Conservation (phyloP, 2,113 vertebrate genomes). For the Cnemophilus loriae region DNA sequence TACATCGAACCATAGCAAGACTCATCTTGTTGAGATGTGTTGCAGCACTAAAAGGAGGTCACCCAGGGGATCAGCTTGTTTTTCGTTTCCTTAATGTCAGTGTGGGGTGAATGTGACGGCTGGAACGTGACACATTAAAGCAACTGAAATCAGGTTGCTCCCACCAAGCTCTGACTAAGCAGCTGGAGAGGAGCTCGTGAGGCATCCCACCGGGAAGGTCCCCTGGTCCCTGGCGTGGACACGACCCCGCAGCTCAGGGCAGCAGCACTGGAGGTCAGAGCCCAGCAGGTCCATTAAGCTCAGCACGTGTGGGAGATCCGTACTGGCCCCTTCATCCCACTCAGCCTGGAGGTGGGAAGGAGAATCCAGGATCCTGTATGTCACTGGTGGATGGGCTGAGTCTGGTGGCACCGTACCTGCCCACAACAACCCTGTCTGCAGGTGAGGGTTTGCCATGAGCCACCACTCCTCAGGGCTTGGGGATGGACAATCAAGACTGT, state of each 20-base stretch:
- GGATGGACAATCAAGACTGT: accelerated
- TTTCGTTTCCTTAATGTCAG: conserved; percentile 11
- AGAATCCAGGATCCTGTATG: accelerated
- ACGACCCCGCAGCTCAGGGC: accelerated
- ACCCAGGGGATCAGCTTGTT: neutral
- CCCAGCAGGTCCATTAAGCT: neutral
- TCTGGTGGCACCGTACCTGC: accelerated
- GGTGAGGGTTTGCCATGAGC: neutral
- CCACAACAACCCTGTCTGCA: neutral
- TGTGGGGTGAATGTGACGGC: neutral
- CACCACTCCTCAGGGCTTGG: neutral
- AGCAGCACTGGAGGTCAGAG: neutral
- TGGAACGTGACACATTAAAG: conserved; percentile 47
- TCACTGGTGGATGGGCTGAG: neutral
- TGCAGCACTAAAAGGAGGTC: conserved; percentile 5
- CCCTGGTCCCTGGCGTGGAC: neutral
- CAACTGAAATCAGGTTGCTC: conserved; percentile 18
- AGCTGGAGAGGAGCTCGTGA: neutral
- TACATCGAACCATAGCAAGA: neutral
- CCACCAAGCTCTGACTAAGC: conserved; percentile 54
- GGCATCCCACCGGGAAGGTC: neutral
- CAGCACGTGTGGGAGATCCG: neutral
- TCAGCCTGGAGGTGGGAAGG: neutral
- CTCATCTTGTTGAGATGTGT: neutral
- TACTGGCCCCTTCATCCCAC: neutral